Conservation (phyloP, 2,113 vertebrate genomes). For the Chamaetylas fuelleborni region DNA sequence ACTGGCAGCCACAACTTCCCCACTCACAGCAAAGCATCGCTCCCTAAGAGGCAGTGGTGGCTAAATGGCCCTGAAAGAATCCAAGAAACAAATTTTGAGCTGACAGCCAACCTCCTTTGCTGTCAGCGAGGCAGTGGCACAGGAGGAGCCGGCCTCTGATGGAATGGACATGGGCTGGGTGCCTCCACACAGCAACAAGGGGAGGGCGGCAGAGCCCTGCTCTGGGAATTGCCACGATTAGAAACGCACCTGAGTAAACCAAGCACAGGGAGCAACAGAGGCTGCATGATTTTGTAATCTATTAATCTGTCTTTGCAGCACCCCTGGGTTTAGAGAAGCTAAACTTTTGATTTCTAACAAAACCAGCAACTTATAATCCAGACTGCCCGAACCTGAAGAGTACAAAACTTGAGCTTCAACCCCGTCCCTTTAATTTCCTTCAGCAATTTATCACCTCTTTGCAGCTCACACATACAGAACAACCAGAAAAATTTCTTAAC, state of each 20-base stretch:
- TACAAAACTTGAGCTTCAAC: slow-evolving; percentile 43
- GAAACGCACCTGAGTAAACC: background rate
- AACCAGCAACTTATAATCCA: slow-evolving; percentile 33
- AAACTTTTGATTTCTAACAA: slow-evolving; percentile 61
- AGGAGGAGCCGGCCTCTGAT: fast-evolving
- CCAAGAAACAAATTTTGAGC: background rate
- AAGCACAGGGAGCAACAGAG: background rate
- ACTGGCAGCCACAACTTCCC: background rate
- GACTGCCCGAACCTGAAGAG: background rate
- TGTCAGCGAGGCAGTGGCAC: background rate
- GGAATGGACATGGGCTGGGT: fast-evolving
- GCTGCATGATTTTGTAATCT: background rate
- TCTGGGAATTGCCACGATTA: background rate
- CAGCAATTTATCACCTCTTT: slow-evolving; percentile 80
- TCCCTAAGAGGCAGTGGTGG: background rate
- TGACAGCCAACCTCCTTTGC: background rate
- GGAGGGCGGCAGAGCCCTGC: background rate
- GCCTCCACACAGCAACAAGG: fast-evolving
- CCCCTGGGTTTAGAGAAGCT: slow-evolving; percentile 10
- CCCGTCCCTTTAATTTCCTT: slow-evolving; percentile 77
- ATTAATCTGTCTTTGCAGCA: background rate
- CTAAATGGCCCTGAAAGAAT: background rate
- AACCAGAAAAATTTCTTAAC: slow-evolving; percentile 75
- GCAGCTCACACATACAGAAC: slow-evolving; percentile 74
- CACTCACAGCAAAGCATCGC: background rate